Percentiles rank a stretch among this genome's conserved stretches.
These are phyloP conservation scores for Muscidifurax raptorellus DNA, from an alignment of 1,140 invertebrate species.

Conservation along the genomic window DNA sequence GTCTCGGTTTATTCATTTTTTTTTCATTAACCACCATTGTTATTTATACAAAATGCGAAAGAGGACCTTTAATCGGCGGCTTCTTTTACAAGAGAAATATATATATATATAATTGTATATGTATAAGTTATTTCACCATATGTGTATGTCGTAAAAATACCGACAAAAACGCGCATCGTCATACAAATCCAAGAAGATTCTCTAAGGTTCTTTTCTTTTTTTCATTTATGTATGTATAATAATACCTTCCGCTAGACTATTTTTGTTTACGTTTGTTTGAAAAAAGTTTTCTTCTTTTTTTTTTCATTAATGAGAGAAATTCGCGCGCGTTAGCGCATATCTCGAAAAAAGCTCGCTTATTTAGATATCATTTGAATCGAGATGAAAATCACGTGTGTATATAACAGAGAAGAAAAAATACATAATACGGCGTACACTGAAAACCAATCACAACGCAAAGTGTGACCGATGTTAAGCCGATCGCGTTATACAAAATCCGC, in stretches of 20 bases:
- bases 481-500: conserved; percentile 1
- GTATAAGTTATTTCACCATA: conserved; percentile 15
- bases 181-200: conserved; percentile 25
- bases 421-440: background rate
- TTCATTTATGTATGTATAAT: background rate
- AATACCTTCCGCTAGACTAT: background rate
- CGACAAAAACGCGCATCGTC: conserved; percentile 14
- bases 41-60: conserved; percentile 47
- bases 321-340: background rate
- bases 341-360: conserved; percentile 36
- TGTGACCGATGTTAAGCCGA: background rate
- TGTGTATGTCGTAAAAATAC: conserved; percentile 31
- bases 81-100: conserved; percentile 40
- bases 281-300: conserved; percentile 8
- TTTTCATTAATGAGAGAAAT: conserved; percentile 16
- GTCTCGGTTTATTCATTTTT: background rate
- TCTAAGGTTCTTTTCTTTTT: conserved; percentile 4
- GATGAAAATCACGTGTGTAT: conserved; percentile 22
- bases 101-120: conserved; percentile 42
- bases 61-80: conserved; percentile 31
- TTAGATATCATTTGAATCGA: conserved; percentile 35
- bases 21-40: background rate
- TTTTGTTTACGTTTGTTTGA: background rate
- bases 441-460: conserved; percentile 13
- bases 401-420: conserved; percentile 9